These are phyloP conservation scores for Neelides folsomi DNA, from an alignment of 2,888 invertebrate species.

Conservation along the genomic window DNA sequence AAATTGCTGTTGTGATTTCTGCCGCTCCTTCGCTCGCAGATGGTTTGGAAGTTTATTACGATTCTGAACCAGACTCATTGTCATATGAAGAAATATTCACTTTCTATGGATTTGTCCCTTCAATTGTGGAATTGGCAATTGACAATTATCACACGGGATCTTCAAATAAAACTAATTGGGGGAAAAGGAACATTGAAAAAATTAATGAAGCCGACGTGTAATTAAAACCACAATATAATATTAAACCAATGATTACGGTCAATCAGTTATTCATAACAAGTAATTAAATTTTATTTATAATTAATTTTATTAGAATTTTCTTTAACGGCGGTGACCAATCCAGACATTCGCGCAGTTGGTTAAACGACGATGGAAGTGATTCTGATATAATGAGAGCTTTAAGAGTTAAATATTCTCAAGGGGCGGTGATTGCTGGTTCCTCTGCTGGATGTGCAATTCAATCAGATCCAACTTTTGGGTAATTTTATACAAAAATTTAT, in stretches of 20 bases:
- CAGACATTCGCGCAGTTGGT: conserved; percentile 14
- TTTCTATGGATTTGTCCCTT: conserved; percentile 14
- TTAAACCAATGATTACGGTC: neutral
- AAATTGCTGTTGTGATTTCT: conserved; percentile 12
- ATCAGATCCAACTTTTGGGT: conserved; percentile 9
- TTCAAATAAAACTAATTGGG: conserved; percentile 3
- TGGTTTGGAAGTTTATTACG: conserved; percentile 15
- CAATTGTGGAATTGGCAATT: conserved; percentile 11
- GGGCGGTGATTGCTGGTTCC: conserved; percentile 11
- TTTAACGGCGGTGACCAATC: conserved; percentile 21
- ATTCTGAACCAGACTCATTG: conserved; percentile 5
- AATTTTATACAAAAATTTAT: too few species aligned
- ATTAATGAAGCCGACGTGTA: conserved; percentile 12
- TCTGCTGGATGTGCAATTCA: conserved; percentile 16
- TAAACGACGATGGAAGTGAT: conserved; percentile 16
- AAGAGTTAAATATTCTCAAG: conserved; percentile 4
- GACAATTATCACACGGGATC: conserved; percentile 12
- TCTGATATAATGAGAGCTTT: conserved; percentile 12
- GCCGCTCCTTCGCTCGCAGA: conserved; percentile 9
- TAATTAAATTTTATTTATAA: neutral
- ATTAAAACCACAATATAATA: neutral
- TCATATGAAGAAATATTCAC: conserved; percentile 14
- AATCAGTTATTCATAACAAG: too few species aligned
- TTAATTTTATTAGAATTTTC: conserved; percentile 9
- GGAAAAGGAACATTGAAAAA: conserved; percentile 8